Conservation (phyloP, 2,113 vertebrate species). For the Oriolus oriolus region DNA sequence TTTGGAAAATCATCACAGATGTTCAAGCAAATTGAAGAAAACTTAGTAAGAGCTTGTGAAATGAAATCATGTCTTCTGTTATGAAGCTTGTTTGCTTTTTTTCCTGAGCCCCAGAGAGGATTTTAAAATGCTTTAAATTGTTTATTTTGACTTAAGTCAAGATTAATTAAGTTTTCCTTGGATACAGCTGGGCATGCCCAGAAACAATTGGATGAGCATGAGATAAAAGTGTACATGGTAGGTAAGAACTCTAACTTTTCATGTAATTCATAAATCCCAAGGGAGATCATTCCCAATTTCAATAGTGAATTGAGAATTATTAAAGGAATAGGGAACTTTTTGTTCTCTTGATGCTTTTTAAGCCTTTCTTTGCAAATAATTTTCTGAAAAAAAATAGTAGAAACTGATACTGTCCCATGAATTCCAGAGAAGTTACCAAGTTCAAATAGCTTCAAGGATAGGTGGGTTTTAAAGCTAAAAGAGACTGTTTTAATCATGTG, state of each 20-base stretch:
- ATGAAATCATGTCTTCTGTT: background rate
- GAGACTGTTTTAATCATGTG: background rate
- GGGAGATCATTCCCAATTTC: background rate
- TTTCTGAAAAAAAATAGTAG: background rate
- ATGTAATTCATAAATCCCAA: background rate
- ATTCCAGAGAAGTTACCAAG: background rate
- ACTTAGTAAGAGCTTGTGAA: background rate
- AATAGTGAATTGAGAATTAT: background rate
- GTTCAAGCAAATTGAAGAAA: background rate
- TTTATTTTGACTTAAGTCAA: conserved; percentile 1
- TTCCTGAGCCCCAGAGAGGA: background rate
- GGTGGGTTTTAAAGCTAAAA: background rate
- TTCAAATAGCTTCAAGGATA: background rate
- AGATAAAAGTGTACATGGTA: background rate
- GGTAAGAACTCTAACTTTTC: background rate
- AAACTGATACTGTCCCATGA: background rate
- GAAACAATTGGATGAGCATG: background rate
- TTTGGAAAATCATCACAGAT: background rate
- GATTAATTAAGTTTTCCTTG: conserved; percentile 8
- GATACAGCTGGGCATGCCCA: background rate
- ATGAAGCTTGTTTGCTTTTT: background rate
- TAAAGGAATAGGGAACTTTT: background rate
- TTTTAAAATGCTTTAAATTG: conserved; percentile 7
- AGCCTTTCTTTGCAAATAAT: background rate
- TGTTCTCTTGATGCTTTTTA: background rate